Percentiles rank a stretch among this genome's conserved stretches.
These are phyloP conservation scores for Neopipo cinnamomea DNA, from an alignment of 2,113 vertebrate species.

Conservation along the genomic window DNA sequence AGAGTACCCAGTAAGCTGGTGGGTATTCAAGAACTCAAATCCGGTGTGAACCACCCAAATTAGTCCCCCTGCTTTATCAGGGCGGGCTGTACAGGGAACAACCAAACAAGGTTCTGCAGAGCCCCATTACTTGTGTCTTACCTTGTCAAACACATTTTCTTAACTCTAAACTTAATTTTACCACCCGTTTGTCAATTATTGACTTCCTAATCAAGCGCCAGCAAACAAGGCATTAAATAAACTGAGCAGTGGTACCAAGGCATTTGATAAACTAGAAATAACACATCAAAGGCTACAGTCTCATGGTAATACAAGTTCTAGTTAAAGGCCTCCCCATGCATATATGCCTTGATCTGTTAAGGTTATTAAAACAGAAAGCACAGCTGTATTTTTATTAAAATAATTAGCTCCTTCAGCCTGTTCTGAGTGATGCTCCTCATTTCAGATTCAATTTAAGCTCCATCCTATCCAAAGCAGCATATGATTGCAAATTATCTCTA, in stretches of 20 bases:
- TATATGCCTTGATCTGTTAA: slow-evolving; percentile 36
- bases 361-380: slow-evolving; percentile 44
- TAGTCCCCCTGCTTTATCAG: neutral
- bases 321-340: slow-evolving; percentile 22
- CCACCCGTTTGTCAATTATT: slow-evolving; percentile 37
- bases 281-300: slow-evolving; percentile 41
- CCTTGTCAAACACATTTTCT: neutral
- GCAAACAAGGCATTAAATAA: slow-evolving; percentile 33
- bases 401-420: slow-evolving; percentile 44
- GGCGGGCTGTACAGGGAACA: neutral
- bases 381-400: slow-evolving; percentile 56
- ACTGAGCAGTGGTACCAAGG: slow-evolving; percentile 18
- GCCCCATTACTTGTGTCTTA: neutral
- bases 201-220: slow-evolving; percentile 25
- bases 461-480: neutral
- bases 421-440: slow-evolving; percentile 32
- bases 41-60: neutral
- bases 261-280: slow-evolving; percentile 48
- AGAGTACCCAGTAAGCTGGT: neutral
- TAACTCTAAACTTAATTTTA: slow-evolving; percentile 4
- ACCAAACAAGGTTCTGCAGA: neutral
- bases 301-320: slow-evolving; percentile 38
- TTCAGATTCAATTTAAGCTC: slow-evolving; percentile 39
- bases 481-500: slow-evolving; percentile 37
- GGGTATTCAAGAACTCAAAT: neutral